Percentiles rank a stretch among this genome's conserved stretches.
Evolutionary conservation across 1,140 invertebrate species (phyloP).

Genomic region (Lutraria rhynchaena): DNA sequence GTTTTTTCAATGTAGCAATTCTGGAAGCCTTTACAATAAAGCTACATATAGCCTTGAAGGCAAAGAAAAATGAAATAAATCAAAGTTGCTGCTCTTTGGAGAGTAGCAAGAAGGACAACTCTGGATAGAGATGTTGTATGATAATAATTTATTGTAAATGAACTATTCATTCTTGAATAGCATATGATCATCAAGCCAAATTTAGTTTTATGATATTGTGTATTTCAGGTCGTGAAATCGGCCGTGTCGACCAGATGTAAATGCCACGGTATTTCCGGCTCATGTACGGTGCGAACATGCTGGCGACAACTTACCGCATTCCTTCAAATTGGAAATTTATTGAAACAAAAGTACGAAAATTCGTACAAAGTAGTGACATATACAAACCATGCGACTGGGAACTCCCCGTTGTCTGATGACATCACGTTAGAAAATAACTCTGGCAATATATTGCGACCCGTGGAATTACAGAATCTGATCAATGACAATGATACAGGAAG

Average conservation of each 20-base stretch:
- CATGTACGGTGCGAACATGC: constrained; percentile 96
- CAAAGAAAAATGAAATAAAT: too few relatives aligned
- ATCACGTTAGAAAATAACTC: constrained; percentile 54
- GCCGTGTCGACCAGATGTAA: constrained; percentile 87
- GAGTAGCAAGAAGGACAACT: too few relatives aligned
- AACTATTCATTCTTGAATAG: too few relatives aligned
- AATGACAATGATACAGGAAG: constrained; percentile 22
- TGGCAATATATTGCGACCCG: constrained; percentile 19
- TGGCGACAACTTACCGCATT: constrained; percentile 95
- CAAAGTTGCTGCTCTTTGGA: too few relatives aligned
- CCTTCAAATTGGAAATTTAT: constrained; percentile 89
- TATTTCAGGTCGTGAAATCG: constrained; percentile 75
- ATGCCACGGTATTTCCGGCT: constrained; percentile 97
- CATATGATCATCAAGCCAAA: too few relatives aligned
- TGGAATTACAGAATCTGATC: constrained; percentile 17
- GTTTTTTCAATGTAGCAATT: too few relatives aligned
- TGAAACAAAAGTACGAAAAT: constrained; percentile 91
- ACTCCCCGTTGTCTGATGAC: constrained; percentile 57
- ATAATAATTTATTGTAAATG: too few relatives aligned
- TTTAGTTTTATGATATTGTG: too few relatives aligned
- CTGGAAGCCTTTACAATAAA: too few relatives aligned
- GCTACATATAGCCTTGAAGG: too few relatives aligned
- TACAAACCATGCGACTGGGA: constrained; percentile 74
- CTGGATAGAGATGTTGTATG: too few relatives aligned
- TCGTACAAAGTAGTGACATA: constrained; percentile 87